Percentiles rank a stretch among this genome's conserved stretches.
Conservation (phyloP, 1,140 invertebrate genomes). For the Lasioglossum baleicum region DNA sequence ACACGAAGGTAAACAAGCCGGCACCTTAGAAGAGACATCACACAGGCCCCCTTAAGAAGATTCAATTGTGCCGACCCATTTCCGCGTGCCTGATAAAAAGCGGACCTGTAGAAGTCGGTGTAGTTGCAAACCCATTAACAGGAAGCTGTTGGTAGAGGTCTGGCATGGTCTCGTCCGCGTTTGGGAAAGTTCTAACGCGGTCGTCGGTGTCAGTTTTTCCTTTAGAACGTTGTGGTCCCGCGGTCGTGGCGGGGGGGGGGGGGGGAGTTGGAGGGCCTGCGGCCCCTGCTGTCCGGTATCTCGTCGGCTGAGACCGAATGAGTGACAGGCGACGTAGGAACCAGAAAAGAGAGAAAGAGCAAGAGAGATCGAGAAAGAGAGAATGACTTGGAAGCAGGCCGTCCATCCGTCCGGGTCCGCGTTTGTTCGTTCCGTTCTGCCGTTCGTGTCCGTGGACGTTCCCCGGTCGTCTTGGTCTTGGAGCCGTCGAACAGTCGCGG, state of each 20-base stretch:
- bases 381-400: constrained; percentile 46
- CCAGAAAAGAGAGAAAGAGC: constrained; percentile 27
- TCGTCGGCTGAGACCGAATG: constrained; percentile 34
- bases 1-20: background rate
- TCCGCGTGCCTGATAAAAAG: background rate
- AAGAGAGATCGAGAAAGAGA: background rate
- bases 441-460: constrained; percentile 25
- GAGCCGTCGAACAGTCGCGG: constrained; percentile 33
- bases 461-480: constrained; percentile 6
- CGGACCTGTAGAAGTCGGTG: background rate
- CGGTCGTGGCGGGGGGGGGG: background rate
- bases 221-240: background rate
- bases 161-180: constrained; percentile 10
- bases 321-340: constrained; percentile 61
- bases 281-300: constrained; percentile 24
- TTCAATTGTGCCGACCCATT: background rate
- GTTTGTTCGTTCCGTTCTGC: constrained; percentile 42
- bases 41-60: background rate
- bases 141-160: background rate
- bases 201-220: constrained; percentile 40
- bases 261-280: background rate
- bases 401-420: constrained; percentile 61
- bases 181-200: constrained; percentile 38
- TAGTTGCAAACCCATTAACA: constrained; percentile 13
- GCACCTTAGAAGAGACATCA: background rate